These are phyloP conservation scores for Seladonia tumulorum DNA, from an alignment of 2,888 invertebrate species.

Conservation along the genomic window DNA sequence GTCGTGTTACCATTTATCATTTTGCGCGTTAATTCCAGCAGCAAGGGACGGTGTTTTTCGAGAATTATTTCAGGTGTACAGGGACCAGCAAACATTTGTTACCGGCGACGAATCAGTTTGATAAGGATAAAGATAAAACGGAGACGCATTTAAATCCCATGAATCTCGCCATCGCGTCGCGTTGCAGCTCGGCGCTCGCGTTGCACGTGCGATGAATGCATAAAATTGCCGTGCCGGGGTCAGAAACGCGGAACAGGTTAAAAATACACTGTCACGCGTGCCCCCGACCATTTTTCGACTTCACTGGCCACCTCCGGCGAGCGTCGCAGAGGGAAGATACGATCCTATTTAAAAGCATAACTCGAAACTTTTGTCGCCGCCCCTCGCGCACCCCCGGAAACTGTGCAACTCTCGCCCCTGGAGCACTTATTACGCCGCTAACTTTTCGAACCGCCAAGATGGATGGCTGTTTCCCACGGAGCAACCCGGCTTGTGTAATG, in stretches of 20 bases:
- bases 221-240: neutral
- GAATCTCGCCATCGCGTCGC: neutral
- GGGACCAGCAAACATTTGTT: neutral
- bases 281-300: neutral
- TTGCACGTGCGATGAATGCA: neutral
- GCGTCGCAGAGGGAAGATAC: constrained; percentile 23
- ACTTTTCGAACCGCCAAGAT: constrained; percentile 41
- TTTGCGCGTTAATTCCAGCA: no score
- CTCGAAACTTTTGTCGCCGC: constrained; percentile 36
- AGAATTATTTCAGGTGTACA: neutral
- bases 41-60: neutral
- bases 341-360: constrained; percentile 16
- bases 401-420: constrained; percentile 30
- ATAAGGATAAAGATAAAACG: neutral
- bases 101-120: neutral
- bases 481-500: neutral
- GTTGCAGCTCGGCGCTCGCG: neutral
- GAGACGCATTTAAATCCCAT: neutral
- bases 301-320: neutral
- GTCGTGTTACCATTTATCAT: no score
- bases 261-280: constrained; percentile 16
- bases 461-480: constrained; percentile 17
- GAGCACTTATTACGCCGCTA: constrained; percentile 34
- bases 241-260: neutral
- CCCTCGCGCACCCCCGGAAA: constrained; percentile 9